A percentile compares a stretch with the other conserved stretches of the same genome.
These are phyloP conservation scores for Lethrus apterus DNA, from an alignment of 1,140 invertebrate species.

Conservation along the genomic window DNA sequence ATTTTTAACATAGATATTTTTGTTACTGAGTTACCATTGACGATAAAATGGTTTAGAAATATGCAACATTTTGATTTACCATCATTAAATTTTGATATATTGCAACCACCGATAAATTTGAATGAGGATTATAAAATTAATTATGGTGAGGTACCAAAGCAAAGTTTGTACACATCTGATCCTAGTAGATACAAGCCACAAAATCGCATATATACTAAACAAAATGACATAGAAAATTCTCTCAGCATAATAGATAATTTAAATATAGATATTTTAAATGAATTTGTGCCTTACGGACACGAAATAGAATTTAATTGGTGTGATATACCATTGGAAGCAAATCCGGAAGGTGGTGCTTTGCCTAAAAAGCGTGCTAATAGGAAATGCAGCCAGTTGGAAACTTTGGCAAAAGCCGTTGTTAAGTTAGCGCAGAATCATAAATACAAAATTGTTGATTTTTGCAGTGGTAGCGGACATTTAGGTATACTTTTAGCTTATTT, in stretches of 20 bases:
- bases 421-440: conserved; percentile 49
- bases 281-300: conserved; percentile 39
- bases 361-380: conserved; percentile 63
- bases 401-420: conserved; percentile 71
- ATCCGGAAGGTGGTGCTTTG: conserved; percentile 69
- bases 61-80: conserved; percentile 34
- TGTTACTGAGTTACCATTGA: conserved; percentile 54
- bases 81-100: conserved; percentile 16
- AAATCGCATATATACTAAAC: conserved; percentile 65
- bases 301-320: conserved; percentile 54
- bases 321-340: conserved; percentile 59
- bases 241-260: conserved; percentile 43
- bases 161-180: conserved; percentile 74
- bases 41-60: conserved; percentile 56
- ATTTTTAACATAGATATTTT: conserved; percentile 42
- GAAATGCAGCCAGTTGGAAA: conserved; percentile 87
- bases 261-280: conserved; percentile 39
- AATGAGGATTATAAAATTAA: background rate
- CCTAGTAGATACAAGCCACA: conserved; percentile 65
- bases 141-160: conserved; percentile 35
- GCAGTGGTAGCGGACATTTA: conserved; percentile 87
- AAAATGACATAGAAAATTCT: conserved; percentile 63
- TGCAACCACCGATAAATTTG: too few species aligned
- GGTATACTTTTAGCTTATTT: conserved; percentile 78
- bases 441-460: conserved; percentile 82